Conservation (phyloP, 2,888 invertebrate genomes). For the Colostygia pectinataria region DNA sequence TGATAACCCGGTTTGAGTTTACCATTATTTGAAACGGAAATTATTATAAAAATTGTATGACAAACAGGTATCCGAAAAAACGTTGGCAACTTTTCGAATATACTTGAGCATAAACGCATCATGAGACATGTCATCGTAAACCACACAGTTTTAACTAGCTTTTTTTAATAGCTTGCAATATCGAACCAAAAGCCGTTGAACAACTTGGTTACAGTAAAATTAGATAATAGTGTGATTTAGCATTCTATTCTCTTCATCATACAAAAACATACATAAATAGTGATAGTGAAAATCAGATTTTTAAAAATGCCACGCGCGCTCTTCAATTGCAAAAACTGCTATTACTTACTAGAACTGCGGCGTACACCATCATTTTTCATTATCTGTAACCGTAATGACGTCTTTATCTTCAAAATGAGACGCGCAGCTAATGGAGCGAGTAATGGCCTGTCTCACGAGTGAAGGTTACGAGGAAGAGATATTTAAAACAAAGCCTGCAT, state of each 20-base stretch:
- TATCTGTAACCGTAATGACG: slow-evolving; percentile 3
- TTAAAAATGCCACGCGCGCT: too few relatives aligned
- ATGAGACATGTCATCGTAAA: too few relatives aligned
- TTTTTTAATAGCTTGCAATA: too few relatives aligned
- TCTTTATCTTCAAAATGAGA: slow-evolving; percentile 18
- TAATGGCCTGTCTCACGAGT: slow-evolving; percentile 12
- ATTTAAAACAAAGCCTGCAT: slow-evolving; percentile 10
- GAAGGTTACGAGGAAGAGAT: slow-evolving; percentile 14
- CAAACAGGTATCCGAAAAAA: neutral
- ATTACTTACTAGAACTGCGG: neutral
- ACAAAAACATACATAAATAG: neutral
- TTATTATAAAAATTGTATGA: neutral
- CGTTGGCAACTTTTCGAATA: neutral
- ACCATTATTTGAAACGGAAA: slow-evolving; percentile 16
- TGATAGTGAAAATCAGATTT: too few relatives aligned
- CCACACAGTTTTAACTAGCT: too few relatives aligned
- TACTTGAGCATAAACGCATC: neutral
- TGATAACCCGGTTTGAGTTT: slow-evolving; percentile 29
- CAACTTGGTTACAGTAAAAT: too few relatives aligned
- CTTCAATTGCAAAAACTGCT: too few relatives aligned
- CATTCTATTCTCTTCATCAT: too few relatives aligned
- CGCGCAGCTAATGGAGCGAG: slow-evolving; percentile 19
- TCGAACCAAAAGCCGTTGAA: too few relatives aligned
- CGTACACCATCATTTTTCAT: neutral
- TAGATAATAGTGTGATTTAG: too few relatives aligned